Base-by-base conservation (phyloP, 1,140 invertebrate species). In the Frieseomelitta varia region DNA sequence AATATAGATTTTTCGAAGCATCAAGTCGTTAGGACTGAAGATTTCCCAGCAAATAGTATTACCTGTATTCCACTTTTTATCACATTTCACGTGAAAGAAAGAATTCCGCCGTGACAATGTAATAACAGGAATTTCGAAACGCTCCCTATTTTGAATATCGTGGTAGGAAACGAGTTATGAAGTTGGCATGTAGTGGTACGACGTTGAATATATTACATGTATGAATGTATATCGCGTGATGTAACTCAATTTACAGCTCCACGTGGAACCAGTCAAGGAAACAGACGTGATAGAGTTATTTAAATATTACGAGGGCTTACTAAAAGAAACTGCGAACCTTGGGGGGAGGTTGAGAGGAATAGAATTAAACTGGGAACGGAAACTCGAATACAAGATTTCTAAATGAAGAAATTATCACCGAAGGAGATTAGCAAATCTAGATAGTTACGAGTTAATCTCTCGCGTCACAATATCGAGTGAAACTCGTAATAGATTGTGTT, bases 161-260 rank as follows among this genome's bases (percentile, higher is more conserved):
- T 4, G 30, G 61, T 55, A 34, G 58, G n/a, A 65, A 76, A 53
- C 74, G 39, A 74, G 80, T 76, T 76, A 47, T 8, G 39, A 63
- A 81, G 63, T 75, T 55, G 24, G 30, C 72, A 65, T 53, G 58
- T 75, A 39, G 58, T 81, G 34, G 2, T 65, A 76, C 2, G n/a
- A 15, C 8, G 72, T 39, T 74, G 69, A 76, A 81, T 65, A 55
- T 63, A 56, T 76, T 56, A 67, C 51, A 75, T 15, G 55, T 75
- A 55, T 56, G 69, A 53, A 30, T 51, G 56, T 63, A 6, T 39
- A n/a, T 81, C 71, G 69, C 69, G 56, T 58, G 73, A 76, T 77
- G 53, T 30, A 82, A 82, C 51, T 47, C 61, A 68, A 34, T 68
- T 68, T 68, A 55, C 51, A 65, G 51, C 8, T 34, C 34, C 72